Conservation (phyloP, 2,113 vertebrate genomes). For the Zosterops hypoxanthus region DNA sequence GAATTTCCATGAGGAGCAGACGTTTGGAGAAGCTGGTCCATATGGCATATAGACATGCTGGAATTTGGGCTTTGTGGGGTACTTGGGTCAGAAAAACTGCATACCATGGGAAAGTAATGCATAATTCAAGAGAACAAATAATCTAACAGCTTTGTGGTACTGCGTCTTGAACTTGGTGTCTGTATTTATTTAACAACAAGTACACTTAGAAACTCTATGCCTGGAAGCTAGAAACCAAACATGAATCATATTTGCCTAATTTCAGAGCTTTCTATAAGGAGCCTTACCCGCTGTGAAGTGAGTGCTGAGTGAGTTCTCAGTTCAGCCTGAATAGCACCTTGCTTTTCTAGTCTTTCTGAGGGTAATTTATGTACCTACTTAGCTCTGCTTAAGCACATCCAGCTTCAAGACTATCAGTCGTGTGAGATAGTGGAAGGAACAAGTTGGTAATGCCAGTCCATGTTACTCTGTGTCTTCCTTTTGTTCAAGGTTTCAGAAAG, state of each 20-base stretch:
- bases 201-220: not conserved
- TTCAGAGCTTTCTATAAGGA: not conserved
- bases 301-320: not conserved
- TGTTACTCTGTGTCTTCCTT: not conserved
- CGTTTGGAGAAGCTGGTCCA: conserved; percentile 29
- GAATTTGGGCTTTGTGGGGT: conserved; percentile 45
- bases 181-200: conserved; percentile 62
- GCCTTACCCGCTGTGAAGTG: not conserved
- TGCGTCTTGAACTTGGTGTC: conserved; percentile 1
- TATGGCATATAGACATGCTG: conserved; percentile 29
- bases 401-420: not conserved
- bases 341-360: not conserved
- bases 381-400: not conserved
- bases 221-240: conserved; percentile 32
- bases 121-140: conserved; percentile 58
- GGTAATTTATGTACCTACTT: not conserved
- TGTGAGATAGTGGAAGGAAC: not conserved
- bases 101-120: not conserved
- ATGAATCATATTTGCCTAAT: conserved; percentile 14
- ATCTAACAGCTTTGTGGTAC: conserved; percentile 20
- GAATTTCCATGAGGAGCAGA: conserved; percentile 58
- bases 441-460: fast-evolving
- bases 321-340: not conserved
- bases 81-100: conserved; percentile 35
- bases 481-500: not conserved